Conservation (phyloP, 2,888 invertebrate genomes). For the Perizoma affinitatum region DNA sequence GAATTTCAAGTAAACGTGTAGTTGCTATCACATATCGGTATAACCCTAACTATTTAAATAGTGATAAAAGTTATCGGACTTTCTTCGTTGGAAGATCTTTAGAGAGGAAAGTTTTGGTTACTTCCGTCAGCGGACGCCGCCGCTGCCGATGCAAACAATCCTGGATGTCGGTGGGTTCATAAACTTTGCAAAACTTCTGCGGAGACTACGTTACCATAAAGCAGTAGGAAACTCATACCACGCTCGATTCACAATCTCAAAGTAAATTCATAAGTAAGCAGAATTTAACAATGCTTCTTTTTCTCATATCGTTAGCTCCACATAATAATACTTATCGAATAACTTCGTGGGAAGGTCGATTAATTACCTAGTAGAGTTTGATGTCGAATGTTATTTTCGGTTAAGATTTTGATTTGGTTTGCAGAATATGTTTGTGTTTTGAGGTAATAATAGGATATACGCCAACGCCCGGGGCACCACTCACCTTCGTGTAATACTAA, state of each 20-base stretch:
- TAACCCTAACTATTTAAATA: constrained; percentile 43
- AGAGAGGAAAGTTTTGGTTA: constrained; percentile 64
- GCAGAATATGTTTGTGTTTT: constrained; percentile 44
- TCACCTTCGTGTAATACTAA: constrained; percentile 33
- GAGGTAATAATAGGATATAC: constrained; percentile 39
- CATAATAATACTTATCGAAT: constrained; percentile 15
- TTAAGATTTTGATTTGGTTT: constrained; percentile 41
- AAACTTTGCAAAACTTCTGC: constrained; percentile 63
- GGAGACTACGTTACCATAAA: constrained; percentile 48
- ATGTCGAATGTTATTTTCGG: constrained; percentile 30
- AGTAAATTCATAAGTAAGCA: too few relatives aligned
- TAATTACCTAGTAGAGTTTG: constrained; percentile 28
- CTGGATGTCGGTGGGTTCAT: constrained; percentile 59
- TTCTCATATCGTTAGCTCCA: constrained; percentile 1
- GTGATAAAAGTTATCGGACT: constrained; percentile 54
- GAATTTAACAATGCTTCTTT: not conserved
- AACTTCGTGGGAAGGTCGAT: constrained; percentile 29
- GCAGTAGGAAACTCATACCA: constrained; percentile 38
- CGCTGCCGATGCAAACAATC: constrained; percentile 62
- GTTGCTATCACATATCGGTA: constrained; percentile 24
- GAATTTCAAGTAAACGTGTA: constrained; percentile 9
- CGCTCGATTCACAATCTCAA: constrained; percentile 6
- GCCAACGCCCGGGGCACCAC: constrained; percentile 31
- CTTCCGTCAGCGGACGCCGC: constrained; percentile 52
- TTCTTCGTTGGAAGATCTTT: constrained; percentile 50